Evolutionary conservation across 2,797 vertebrate species (phyloP).

Genomic region (Sylvilagus floridanus): DNA sequence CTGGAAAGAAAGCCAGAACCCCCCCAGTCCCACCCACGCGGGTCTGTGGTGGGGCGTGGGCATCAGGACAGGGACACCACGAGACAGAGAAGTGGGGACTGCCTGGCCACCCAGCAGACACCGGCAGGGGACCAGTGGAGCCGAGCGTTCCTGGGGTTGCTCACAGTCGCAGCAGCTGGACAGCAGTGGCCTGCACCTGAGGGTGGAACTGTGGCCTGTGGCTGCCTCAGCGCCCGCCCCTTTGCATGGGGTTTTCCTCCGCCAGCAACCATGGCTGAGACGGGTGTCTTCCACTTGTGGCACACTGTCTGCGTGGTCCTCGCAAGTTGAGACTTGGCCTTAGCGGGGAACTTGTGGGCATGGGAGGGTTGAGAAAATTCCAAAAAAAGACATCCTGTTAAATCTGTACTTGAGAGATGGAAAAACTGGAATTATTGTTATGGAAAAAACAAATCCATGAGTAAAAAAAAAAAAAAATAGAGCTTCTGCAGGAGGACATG

Average conservation of each 20-base stretch:
- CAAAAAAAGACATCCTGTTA: conserved; percentile 88
- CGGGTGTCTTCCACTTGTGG: conserved; percentile 87
- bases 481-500: background rate
- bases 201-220: conserved; percentile 68
- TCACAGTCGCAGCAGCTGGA: conserved; percentile 86
- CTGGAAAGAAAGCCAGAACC: conserved; percentile 48
- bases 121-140: conserved; percentile 4
- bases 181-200: conserved; percentile 70
- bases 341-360: conserved; percentile 93
- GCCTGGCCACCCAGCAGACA: conserved; percentile 37
- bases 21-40: background rate
- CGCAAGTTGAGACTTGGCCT: conserved; percentile 94
- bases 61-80: conserved; percentile 42
- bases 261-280: conserved; percentile 73
- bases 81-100: conserved; percentile 49
- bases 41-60: conserved; percentile 54
- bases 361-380: conserved; percentile 83
- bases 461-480: conserved; percentile 68
- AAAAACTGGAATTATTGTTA: conserved; percentile 99
- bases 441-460: conserved; percentile 96
- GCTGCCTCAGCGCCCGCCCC: conserved; percentile 55
- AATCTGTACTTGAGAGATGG: conserved; percentile 96
- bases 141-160: conserved; percentile 82
- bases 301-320: conserved; percentile 93
- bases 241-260: conserved; percentile 73